Base-by-base conservation (phyloP, 1,140 invertebrate genomes). In the Formica selysi region DNA sequence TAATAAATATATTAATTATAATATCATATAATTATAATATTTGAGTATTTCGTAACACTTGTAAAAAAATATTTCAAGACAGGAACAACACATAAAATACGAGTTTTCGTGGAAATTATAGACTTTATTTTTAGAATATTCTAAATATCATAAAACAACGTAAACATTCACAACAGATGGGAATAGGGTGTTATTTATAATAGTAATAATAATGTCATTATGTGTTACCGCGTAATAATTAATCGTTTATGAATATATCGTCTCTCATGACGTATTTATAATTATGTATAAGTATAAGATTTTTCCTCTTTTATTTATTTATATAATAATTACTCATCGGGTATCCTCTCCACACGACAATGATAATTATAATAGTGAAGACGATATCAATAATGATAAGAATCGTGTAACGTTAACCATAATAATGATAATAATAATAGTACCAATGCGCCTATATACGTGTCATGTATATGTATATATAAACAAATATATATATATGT, bases 61-160 rank as follows among this genome's bases (percentile, higher is more conserved):
- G 2, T 29, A n/a, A 3, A 51, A 51, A 1, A 71, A 54, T 68
- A n/a, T 13, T 57, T 19, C 4, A 51, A 51, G 16, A 64, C 5
- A 16, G 29, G 7, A 76, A 65, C 54, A 57, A 71, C 7, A 81
- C 54, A 36, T n/a, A 32, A 1, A 2, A 44, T 16, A n/a, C 6
- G 10, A 22, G 11, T 0, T 8, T 86, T 90, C 91, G 86, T 93
- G 91, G 92, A 93, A 93, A 93, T 93, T 89, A 92, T 92, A 92
- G 91, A 93, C 90, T 93, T 93, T 93, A 93, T 93, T 93, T 92
- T 93, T 91, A 92, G 91, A 93, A 93, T 93, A 92, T 92, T 92
- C 78, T 91, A 91, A 93, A 90, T 93, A 93, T 93, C 91, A 92
- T 92, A 92, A 93, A 93, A 92, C 92, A 93, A 93, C 92, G 88